These are phyloP conservation scores for Drosophila lacertosa DNA, from an alignment of 1,140 invertebrate species.

Conservation along the genomic window DNA sequence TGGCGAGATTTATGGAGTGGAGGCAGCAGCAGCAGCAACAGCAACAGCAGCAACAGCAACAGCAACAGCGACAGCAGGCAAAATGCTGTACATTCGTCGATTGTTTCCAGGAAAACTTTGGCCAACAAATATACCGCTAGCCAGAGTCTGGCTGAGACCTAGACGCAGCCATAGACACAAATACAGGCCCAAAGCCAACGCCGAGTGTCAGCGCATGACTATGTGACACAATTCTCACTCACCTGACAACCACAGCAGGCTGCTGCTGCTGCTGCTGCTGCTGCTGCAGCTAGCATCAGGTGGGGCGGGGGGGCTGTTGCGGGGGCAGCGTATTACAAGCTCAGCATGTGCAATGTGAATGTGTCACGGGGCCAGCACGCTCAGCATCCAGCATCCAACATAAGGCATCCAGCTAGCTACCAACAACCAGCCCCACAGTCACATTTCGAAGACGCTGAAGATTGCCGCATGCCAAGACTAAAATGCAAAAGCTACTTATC, in stretches of 20 bases:
- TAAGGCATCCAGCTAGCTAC: slow-evolving; percentile 14
- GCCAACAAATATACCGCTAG: slow-evolving; percentile 79
- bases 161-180: slow-evolving; percentile 24
- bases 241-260: slow-evolving; percentile 66
- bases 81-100: slow-evolving; percentile 64
- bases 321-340: slow-evolving; percentile 32
- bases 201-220: slow-evolving; percentile 78
- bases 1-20: slow-evolving; percentile 83
- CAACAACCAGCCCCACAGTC: slow-evolving; percentile 9
- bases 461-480: slow-evolving; percentile 13
- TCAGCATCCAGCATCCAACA: slow-evolving; percentile 43
- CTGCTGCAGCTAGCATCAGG: slow-evolving; percentile 14
- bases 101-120: slow-evolving; percentile 80
- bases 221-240: slow-evolving; percentile 83
- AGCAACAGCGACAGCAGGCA: slow-evolving; percentile 43
- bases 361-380: slow-evolving; percentile 78
- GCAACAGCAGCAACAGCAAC: slow-evolving; percentile 17
- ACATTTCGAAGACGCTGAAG: slow-evolving; percentile 11
- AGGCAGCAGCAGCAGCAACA: slow-evolving; percentile 52
- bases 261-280: slow-evolving; percentile 7
- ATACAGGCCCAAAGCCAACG: slow-evolving; percentile 33
- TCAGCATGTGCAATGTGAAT: slow-evolving; percentile 76
- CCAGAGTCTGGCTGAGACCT: slow-evolving; percentile 24
- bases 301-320: slow-evolving; percentile 14
- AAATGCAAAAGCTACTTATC: slow-evolving; percentile 15